A percentile compares a stretch with the other conserved stretches of the same genome.
Conservation (phyloP, 2,797 vertebrate genomes). For the Lepus oiostolus region DNA sequence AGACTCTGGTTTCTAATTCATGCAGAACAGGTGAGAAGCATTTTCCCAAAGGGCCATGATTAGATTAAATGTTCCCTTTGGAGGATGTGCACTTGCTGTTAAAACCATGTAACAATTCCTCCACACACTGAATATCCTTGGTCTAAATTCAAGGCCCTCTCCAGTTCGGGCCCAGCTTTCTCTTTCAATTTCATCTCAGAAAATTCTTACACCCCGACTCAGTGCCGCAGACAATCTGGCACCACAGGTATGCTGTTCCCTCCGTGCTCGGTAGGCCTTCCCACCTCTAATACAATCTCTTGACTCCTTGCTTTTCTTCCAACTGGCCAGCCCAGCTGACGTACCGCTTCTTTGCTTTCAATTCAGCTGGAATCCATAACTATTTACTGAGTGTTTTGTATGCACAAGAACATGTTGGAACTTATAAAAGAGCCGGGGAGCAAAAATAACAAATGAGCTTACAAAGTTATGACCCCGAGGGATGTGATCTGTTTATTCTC, state of each 20-base stretch:
- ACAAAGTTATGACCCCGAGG: conserved; percentile 24
- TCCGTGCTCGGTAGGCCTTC: neutral
- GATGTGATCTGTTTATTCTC: neutral
- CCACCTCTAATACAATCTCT: neutral
- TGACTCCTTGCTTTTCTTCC: neutral
- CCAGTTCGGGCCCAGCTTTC: neutral
- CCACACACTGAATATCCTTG: neutral
- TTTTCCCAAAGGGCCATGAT: neutral
- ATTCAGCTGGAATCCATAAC: conserved; percentile 7
- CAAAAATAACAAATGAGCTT: neutral
- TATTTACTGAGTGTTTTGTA: neutral
- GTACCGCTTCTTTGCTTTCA: conserved; percentile 10
- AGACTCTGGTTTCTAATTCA: neutral
- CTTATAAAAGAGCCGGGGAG: conserved; percentile 23
- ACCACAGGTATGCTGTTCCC: neutral
- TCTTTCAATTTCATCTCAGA: conserved; percentile 19
- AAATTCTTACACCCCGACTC: neutral
- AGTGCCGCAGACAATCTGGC: neutral
- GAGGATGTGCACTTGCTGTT: neutral
- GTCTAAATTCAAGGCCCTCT: neutral
- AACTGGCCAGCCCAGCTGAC: neutral
- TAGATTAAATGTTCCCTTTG: neutral
- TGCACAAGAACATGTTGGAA: conserved; percentile 11
- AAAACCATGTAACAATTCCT: neutral
- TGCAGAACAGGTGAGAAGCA: neutral